Evolutionary conservation across 2,797 vertebrate species (phyloP), one percentile per base, ranked within the genome.

Genomic region (Paratrypauchen microcephalus): DNA sequence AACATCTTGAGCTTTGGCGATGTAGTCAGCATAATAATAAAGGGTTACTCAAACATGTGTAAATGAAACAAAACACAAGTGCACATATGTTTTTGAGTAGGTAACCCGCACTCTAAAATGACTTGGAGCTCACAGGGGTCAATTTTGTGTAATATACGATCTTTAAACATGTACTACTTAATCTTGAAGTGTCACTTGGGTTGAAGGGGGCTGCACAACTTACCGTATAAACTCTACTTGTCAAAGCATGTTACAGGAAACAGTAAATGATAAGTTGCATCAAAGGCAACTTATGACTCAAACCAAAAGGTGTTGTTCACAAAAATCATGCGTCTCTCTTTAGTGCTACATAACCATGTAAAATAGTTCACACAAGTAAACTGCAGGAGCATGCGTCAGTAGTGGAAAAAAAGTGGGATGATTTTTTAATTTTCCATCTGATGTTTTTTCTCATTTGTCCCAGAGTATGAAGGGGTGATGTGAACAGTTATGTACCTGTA

Each of bases 161-260:
- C 32, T 36, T 9, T 36, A 9, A 36, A n/a, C 48, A 6, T 52
- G 19, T n/a, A 52, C 19, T 52, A 55, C 52, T 24, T 55, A 6
- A 57, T 28, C 18, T 60, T 32, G 28, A 32, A 32, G 58, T 36
- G 8, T 19, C 11, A 30, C 28, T 9, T 5, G 26, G 16, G 28
- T 13, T 16, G 19, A 19, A 11, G 56, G 7, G 56, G 36, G 65
- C 69, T 74, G 67, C 66, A 71, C 61, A 72, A 67, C 71, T 21
- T 24, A 11, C 18, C 26, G 41, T 18, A 41, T 39, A 39, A 12
- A 21, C 4, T 39, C 3, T 45, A 50, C 72, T 0, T 85, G 75
- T 72, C 21, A n/a, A 11, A 69, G 70, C 75, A n/a, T 78, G 70
- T 24, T 16, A 82, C 72, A 81, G 81, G 81, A 88, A 85, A 74